A percentile compares a stretch with the other conserved stretches of the same genome.
Evolutionary conservation across 2,888 invertebrate genomes (phyloP).

Genomic region (Drosophila barbarae): DNA sequence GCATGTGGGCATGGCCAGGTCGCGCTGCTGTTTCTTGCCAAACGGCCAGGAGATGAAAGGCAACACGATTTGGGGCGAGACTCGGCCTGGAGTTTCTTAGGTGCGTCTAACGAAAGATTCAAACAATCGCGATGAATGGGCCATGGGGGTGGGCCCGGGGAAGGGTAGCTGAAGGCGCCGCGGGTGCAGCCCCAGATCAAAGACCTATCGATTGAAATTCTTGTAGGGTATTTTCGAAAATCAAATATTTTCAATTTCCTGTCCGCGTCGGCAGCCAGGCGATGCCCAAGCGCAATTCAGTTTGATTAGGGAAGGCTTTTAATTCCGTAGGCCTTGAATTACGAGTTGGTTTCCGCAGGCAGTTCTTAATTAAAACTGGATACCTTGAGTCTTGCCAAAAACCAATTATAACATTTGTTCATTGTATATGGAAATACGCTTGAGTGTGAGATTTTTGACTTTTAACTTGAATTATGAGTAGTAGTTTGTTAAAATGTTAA

Average conservation of each 20-base stretch:
- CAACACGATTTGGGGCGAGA: slow-evolving; percentile 41
- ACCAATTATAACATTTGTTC: slow-evolving; percentile 2
- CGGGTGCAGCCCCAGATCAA: slow-evolving; percentile 55
- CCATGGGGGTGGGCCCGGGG: slow-evolving; percentile 5
- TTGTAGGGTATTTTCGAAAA: slow-evolving; percentile 37
- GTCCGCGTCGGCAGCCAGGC: slow-evolving; percentile 13
- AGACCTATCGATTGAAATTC: slow-evolving; percentile 64
- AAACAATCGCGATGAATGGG: slow-evolving; percentile 30
- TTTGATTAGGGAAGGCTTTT: slow-evolving; percentile 14
- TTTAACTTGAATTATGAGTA: neutral
- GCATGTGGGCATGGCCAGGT: slow-evolving; percentile 22
- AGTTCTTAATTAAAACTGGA: slow-evolving; percentile 25
- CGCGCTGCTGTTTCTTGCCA: slow-evolving; percentile 28
- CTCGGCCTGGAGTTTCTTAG: slow-evolving; percentile 31
- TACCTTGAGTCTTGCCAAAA: neutral
- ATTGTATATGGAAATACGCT: neutral
- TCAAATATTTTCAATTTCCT: slow-evolving; percentile 48
- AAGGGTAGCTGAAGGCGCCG: slow-evolving; percentile 6
- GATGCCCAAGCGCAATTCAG: slow-evolving; percentile 9
- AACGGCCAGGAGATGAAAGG: slow-evolving; percentile 52
- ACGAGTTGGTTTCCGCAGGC: slow-evolving; percentile 3
- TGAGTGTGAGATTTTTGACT: neutral
- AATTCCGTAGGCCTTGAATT: neutral
- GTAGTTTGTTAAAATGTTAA: neutral
- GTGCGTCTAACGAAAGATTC: slow-evolving; percentile 45